These are phyloP conservation scores for Platorchestia sp. DNA, from an alignment of 1,140 invertebrate genomes.

Conservation along the genomic window DNA sequence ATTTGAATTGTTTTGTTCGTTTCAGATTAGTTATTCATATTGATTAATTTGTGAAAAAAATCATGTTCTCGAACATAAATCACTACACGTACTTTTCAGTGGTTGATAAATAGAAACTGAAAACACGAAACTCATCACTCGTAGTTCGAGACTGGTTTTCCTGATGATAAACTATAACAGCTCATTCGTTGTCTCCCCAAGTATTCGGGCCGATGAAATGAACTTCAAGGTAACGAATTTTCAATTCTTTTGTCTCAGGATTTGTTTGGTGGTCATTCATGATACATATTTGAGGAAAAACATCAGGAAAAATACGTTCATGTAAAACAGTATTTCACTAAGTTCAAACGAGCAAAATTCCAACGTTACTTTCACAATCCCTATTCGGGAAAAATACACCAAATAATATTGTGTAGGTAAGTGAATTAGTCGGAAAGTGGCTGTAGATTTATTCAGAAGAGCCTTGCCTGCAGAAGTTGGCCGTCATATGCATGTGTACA, in stretches of 20 bases:
- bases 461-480: background rate
- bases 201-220: background rate
- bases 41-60: no score
- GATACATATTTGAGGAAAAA: no score
- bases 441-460: background rate
- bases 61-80: background rate
- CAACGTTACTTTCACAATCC: background rate
- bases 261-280: no score
- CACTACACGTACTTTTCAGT: background rate
- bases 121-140: background rate
- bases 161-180: background rate
- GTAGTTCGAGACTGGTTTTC: background rate
- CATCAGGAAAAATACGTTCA: background rate
- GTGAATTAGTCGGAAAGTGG: background rate
- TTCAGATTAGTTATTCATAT: no score
- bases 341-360: background rate
- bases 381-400: background rate
- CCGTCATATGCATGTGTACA: background rate
- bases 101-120: background rate
- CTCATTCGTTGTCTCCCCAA: background rate
- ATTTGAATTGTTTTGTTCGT: background rate
- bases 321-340: background rate
- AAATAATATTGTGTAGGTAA: background rate
- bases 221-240: background rate
- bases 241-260: background rate